phyloP scores from a whole-genome alignment of 2,113 vertebrate genomes.

The Alosa alosa region DNA sequence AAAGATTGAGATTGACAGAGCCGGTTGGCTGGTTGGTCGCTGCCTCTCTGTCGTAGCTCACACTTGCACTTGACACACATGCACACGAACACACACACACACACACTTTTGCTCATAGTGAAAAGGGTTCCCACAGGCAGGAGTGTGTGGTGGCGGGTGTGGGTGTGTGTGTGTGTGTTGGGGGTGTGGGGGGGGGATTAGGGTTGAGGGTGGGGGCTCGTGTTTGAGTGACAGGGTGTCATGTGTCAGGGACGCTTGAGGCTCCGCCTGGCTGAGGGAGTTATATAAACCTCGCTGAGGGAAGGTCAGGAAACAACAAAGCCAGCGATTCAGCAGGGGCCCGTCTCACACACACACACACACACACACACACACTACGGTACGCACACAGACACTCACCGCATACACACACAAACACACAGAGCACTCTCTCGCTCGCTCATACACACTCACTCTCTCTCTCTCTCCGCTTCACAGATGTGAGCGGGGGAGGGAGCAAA shows the following conservation, averaged over 20 bases:
- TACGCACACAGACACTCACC: not conserved
- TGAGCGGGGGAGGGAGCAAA: constrained; percentile 25
- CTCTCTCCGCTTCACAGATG: constrained; percentile 24
- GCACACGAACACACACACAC: constrained; percentile 7
- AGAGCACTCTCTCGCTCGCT: not conserved
- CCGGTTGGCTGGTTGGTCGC: not conserved
- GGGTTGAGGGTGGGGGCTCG: not conserved
- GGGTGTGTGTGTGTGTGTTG: not conserved
- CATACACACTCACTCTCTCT: constrained; percentile 1
- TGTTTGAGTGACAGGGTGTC: constrained; percentile 57
- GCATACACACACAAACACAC: not conserved
- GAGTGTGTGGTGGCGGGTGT: constrained; percentile 28
- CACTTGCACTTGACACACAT: constrained; percentile 35
- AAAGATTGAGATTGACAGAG: not conserved
- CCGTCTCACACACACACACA: constrained; percentile 33
- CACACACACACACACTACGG: constrained; percentile 20
- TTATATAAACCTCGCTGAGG: constrained; percentile 63
- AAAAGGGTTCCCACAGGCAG: not conserved
- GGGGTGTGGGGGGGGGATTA: not conserved
- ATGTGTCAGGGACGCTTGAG: constrained; percentile 66
- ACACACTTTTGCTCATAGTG: constrained; percentile 23
- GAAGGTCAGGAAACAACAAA: constrained; percentile 62
- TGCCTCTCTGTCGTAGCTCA: constrained; percentile 44
- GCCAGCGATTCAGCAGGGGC: constrained; percentile 42
- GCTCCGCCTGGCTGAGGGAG: constrained; percentile 48